These are phyloP conservation scores for Diaphora mendica DNA, from an alignment of 2,888 invertebrate genomes.

Conservation along the genomic window DNA sequence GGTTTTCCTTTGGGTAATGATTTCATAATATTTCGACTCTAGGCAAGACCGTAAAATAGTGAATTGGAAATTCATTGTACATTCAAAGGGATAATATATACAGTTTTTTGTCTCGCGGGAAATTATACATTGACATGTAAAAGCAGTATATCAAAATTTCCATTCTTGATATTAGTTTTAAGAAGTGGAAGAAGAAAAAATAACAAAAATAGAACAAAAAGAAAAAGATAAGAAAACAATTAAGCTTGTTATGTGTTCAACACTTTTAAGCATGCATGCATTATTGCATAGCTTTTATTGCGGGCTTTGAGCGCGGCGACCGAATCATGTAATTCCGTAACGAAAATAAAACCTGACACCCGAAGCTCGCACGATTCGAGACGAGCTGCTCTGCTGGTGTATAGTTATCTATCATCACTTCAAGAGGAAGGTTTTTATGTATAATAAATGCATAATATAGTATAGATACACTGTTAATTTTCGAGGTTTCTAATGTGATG, in stretches of 20 bases:
- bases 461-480: too few species aligned
- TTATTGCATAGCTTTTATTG: too few species aligned
- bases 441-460: too few species aligned
- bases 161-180: conserved; percentile 44
- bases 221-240: not conserved
- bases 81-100: conserved; percentile 38
- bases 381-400: too few species aligned
- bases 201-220: conserved; percentile 25
- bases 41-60: conserved; percentile 40
- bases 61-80: conserved; percentile 42
- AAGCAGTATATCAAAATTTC: conserved; percentile 48
- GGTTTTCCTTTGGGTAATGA: conserved; percentile 54
- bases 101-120: conserved; percentile 64
- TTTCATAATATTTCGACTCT: conserved; percentile 34
- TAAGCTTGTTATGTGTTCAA: not conserved
- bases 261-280: too few species aligned
- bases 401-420: too few species aligned
- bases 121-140: conserved; percentile 63
- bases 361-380: too few species aligned
- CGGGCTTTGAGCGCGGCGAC: too few species aligned
- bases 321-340: too few species aligned
- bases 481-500: too few species aligned
- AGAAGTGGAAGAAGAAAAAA: conserved; percentile 33
- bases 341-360: too few species aligned
- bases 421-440: too few species aligned